Conservation (phyloP, 1,140 invertebrate species). For the Acromyrmex echinatior region DNA sequence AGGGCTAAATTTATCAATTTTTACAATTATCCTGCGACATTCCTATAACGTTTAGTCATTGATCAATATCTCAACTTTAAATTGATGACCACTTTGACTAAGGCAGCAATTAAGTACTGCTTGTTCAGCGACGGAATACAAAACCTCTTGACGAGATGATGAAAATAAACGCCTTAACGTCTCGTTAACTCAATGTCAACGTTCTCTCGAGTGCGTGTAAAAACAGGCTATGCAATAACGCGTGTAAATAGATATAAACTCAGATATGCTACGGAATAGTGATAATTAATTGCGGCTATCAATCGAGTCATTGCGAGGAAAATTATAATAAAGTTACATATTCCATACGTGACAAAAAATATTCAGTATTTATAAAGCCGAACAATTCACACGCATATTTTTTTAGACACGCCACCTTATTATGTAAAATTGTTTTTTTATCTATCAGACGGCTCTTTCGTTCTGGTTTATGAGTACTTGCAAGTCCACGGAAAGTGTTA, state of each 20-base stretch:
- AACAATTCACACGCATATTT: neutral
- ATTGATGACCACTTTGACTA: neutral
- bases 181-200: slow-evolving; percentile 42
- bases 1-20: neutral
- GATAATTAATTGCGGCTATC: slow-evolving; percentile 11
- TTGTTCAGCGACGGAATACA: neutral
- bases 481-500: slow-evolving; percentile 1
- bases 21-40: neutral
- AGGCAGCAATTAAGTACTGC: slow-evolving; percentile 6
- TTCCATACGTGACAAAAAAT: neutral
- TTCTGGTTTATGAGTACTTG: slow-evolving; percentile 33
- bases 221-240: neutral
- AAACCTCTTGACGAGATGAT: neutral
- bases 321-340: neutral
- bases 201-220: neutral
- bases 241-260: neutral
- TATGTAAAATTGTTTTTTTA: slow-evolving; percentile 30
- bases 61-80: slow-evolving; percentile 13
- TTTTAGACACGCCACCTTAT: neutral
- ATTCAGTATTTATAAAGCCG: neutral
- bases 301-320: neutral
- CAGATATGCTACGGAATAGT: neutral
- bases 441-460: neutral
- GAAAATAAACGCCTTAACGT: slow-evolving; percentile 13
- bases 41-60: neutral